A percentile compares a stretch with the other conserved stretches of the same genome.
These are phyloP conservation scores for Brachionus paranguensis DNA, from an alignment of 1,140 invertebrate genomes.

Conservation along the genomic window DNA sequence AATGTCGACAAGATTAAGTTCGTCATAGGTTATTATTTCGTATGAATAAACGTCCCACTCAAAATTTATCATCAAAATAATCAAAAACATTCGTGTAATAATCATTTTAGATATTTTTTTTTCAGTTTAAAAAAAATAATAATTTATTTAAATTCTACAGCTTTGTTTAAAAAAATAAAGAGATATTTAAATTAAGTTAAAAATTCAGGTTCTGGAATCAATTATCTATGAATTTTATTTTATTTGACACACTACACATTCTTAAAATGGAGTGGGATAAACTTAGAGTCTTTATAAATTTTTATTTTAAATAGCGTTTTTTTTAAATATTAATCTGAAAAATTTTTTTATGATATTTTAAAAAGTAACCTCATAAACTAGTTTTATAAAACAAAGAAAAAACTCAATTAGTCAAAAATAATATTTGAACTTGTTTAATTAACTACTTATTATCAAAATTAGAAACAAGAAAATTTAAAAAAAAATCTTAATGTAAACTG, in stretches of 20 bases:
- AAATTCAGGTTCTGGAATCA: neutral
- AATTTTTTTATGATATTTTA: no score
- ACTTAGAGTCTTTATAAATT: no score
- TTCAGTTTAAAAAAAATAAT: neutral
- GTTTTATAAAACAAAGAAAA: no score
- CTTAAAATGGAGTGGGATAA: no score
- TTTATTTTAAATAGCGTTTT: no score
- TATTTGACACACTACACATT: neutral
- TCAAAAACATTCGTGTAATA: neutral
- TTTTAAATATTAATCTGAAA: no score
- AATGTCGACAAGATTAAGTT: neutral
- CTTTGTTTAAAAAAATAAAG: neutral
- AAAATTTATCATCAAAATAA: neutral
- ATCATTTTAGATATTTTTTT: neutral
- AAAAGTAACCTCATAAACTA: no score
- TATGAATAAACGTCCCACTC: neutral
- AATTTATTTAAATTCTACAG: neutral
- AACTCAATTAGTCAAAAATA: no score
- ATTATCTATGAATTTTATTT: neutral
- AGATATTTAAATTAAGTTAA: neutral
- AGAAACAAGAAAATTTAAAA: no score
- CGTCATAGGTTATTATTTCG: neutral
- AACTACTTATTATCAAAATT: no score
- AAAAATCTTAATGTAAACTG: no score
- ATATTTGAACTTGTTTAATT: no score